Evolutionary conservation across 2,888 invertebrate genomes (phyloP).

Genomic region (Drosophila pseudotalamancana): DNA sequence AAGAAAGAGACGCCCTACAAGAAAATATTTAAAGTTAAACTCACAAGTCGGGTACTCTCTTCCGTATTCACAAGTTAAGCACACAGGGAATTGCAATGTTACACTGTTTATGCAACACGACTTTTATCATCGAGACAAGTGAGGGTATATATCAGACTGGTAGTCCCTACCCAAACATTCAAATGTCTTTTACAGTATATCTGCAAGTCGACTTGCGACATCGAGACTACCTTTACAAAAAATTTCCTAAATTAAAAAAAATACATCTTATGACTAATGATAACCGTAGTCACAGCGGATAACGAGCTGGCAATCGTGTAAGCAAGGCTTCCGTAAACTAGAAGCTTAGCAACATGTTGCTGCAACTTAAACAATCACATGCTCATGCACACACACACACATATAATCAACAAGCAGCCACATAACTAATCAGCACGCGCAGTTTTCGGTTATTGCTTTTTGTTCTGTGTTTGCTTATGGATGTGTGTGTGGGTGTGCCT

Average conservation of each 20-base stretch:
- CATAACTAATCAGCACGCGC: constrained; percentile 53
- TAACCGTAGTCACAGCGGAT: constrained; percentile 3
- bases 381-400: constrained; percentile 1
- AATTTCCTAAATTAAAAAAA: neutral
- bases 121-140: too few relatives aligned
- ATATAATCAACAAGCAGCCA: constrained; percentile 9
- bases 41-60: too few relatives aligned
- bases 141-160: too few relatives aligned
- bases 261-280: neutral
- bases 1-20: too few relatives aligned
- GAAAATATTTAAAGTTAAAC: too few relatives aligned
- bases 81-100: too few relatives aligned
- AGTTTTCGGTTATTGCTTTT: constrained; percentile 40
- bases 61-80: too few relatives aligned
- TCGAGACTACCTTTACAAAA: neutral
- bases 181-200: neutral
- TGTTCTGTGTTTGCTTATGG: constrained; percentile 2
- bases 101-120: too few relatives aligned
- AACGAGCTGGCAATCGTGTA: constrained; percentile 2
- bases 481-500: constrained; percentile 25
- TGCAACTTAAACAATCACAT: constrained; percentile 9
- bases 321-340: neutral
- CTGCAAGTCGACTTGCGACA: neutral
- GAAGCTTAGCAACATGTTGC: constrained; percentile 35
- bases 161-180: too few relatives aligned